Base-by-base conservation (phyloP, 2,888 invertebrate genomes). In the Cosmia trapezina region DNA sequence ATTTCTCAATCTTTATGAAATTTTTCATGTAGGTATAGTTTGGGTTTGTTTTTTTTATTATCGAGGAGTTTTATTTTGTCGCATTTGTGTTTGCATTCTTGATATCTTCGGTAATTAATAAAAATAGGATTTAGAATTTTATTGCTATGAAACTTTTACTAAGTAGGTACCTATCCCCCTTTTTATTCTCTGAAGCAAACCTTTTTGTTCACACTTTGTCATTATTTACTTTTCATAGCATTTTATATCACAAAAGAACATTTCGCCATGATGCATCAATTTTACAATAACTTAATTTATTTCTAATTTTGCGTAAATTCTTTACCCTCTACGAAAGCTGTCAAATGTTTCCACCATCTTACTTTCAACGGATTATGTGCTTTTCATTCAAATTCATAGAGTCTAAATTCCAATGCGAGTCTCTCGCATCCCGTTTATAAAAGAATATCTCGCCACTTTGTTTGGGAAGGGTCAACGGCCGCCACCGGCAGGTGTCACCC, bases 401-500 rank as follows among this genome's bases (percentile, higher is more conserved):
- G 71, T 61, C 17, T 7, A 54, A n/a, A 61, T 67, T 76, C 33
- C 56, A 54, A 59, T 12, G 59, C 14, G 2, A 17, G 28, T 17
- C 11, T 51, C n/a, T 66, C 59, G 63, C 72, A 71, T 59, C 28
- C 28, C 56, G 47, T 67, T 81, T 76, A 73, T 73, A 69, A 66
- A 81, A 73, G 71, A 70, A 81, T 59, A 81, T 65, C 69, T 79
- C 45, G 66, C 72, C 62, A 75, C 72, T 73, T 70, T 75, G 73
- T 81, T 70, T 69, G 72, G 80, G 41, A 70, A 53, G 56, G 82
- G 82, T 80, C 83, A 83, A 66, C 49, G 77, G 61, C 71, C 70
- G 77, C 66, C 67, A 60, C 59, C 71, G 71, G 74, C 82, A 84
- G 82, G 84, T 84, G 83, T 75, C 84, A 77, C 71, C 73, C 70